phyloP scores from a whole-genome alignment of 1,140 invertebrate species.

The Philotrypesis tridentata region DNA sequence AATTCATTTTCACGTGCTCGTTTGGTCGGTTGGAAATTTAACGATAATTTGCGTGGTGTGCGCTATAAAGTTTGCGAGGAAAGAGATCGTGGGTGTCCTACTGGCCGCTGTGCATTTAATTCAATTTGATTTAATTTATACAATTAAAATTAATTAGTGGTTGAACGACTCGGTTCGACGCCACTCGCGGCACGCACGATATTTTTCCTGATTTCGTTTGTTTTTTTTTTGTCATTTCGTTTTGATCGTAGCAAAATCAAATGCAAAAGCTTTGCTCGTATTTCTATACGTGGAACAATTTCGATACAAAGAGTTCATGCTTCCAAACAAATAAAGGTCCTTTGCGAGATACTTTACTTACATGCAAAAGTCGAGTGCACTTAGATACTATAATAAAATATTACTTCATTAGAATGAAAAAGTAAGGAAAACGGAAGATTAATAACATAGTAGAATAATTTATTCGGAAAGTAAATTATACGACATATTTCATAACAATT shows the following conservation, averaged over 20 bases:
- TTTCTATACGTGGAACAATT: not conserved
- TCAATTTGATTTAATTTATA: no score
- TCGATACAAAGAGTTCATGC: not conserved
- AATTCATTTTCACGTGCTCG: slow-evolving; percentile 1
- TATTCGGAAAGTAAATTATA: slow-evolving; percentile 26
- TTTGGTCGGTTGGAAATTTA: not conserved
- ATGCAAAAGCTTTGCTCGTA: not conserved
- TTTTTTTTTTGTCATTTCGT: no score
- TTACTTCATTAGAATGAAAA: slow-evolving; percentile 27
- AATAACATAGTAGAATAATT: slow-evolving; percentile 13
- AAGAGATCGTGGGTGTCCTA: not conserved
- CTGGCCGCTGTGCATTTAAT: no score
- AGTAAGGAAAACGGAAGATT: slow-evolving; percentile 10
- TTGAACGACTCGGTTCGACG: no score
- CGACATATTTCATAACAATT: not conserved
- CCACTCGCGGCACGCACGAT: not conserved
- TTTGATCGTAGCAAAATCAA: not conserved
- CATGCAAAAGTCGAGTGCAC: slow-evolving; percentile 30
- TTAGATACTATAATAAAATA: slow-evolving; percentile 24
- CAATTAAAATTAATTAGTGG: no score
- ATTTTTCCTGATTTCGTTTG: not conserved
- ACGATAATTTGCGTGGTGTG: not conserved
- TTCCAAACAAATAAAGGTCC: not conserved
- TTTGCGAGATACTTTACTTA: slow-evolving; percentile 26
- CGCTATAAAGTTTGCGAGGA: not conserved